Conservation (phyloP, 2,888 invertebrate genomes). For the Sminthurides aquaticus region DNA sequence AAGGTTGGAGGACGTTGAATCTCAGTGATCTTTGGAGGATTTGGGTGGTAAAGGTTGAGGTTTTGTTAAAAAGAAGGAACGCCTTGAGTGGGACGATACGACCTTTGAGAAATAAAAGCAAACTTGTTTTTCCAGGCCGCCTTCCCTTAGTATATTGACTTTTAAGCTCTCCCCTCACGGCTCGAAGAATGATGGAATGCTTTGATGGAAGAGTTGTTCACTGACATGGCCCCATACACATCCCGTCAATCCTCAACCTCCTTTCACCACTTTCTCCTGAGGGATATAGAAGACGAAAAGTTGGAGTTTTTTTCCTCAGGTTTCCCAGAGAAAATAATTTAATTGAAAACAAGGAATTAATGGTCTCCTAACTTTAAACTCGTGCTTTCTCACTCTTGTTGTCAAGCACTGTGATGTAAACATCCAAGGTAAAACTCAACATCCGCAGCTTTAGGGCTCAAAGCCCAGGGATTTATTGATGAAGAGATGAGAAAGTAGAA, state of each 20-base stretch:
- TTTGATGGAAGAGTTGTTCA: not conserved
- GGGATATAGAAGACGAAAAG: too few species aligned
- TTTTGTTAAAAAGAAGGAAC: not conserved
- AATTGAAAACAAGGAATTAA: not conserved
- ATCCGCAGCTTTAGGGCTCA: too few species aligned
- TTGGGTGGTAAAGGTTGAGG: not conserved
- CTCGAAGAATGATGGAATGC: not conserved
- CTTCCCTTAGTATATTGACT: not conserved
- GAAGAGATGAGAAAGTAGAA: too few species aligned
- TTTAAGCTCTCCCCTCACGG: not conserved
- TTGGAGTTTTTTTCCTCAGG: too few species aligned
- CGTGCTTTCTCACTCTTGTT: too few species aligned
- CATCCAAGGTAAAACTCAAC: too few species aligned
- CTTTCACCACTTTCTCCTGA: too few species aligned
- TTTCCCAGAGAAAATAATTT: too few species aligned
- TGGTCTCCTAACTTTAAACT: too few species aligned
- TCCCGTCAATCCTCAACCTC: too few species aligned
- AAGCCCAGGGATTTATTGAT: too few species aligned
- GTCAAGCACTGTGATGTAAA: too few species aligned
- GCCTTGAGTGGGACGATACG: not conserved
- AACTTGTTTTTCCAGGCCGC: not conserved
- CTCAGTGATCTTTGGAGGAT: not conserved
- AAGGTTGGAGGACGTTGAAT: not conserved
- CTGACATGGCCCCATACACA: not conserved
- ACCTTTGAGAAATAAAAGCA: not conserved